Evolutionary conservation across 35 echinoderm and acorn worm species (phyloP), one percentile per base, ranked within the genome.

Genomic region (Patiria miniata): DNA sequence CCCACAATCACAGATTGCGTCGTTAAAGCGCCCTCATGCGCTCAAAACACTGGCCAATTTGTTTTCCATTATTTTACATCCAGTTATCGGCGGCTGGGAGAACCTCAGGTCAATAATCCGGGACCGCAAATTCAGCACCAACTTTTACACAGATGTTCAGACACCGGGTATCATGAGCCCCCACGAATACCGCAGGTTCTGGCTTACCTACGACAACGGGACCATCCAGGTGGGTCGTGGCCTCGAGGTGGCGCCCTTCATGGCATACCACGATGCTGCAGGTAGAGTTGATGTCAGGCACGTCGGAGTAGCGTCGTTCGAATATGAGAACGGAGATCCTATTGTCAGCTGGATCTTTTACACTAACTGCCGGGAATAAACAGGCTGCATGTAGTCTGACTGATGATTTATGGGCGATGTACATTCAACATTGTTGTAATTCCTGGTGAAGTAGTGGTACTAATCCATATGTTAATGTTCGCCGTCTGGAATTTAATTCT

Each of bases 211-310:
- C 65, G 19, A 73, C 65, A 26, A 73, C 29, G 19, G 21, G 14
- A 36, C 65, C 65, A 73, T 73, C 2, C 23, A 73, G 65, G 65
- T 73, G 65, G 65, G 65, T 30, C 23, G 34, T 26, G 65, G 65
- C 26, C 19, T 18, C 8, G 65, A 73, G 65, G 65, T 30, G 26
- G 34, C 26, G 10, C 65, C 65, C 65, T 73, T 73, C 29, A 26
- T 73, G 65, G 26, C 23, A 14, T 73, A 34, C 26, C 26, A 73
- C 29, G 65, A 73, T 30, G 65, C 23, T 26, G 29, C 19, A 26
- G 34, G 30, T 10, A 73, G 65, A 23, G 65, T 73, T 22, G 34
- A 26, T 30, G 30, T 73, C 65, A 73, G 29, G 7, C 29, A 73
- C 65, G 34, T 73, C 2, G 65, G 65, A 14, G 29, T 73, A 0